Evolutionary conservation across 2,113 vertebrate genomes (phyloP).

Genomic region (Anser brachyrhynchus): DNA sequence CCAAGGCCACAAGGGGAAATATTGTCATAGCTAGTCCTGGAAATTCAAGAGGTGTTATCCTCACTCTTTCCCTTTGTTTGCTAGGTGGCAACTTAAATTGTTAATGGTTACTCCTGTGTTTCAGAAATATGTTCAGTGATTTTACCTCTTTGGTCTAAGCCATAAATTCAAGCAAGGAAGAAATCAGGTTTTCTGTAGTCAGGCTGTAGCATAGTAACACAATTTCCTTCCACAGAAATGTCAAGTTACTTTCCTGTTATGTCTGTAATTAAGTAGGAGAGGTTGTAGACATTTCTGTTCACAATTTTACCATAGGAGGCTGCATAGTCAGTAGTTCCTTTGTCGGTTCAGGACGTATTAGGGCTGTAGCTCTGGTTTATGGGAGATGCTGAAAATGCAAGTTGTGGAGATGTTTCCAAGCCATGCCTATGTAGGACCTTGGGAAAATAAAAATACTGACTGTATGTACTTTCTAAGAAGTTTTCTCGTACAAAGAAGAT

Average conservation of each 20-base stretch:
- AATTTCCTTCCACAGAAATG: neutral
- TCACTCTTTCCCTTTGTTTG: neutral
- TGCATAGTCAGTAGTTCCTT: neutral
- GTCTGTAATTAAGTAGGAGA: neutral
- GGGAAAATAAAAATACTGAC: neutral
- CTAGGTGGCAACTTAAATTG: neutral
- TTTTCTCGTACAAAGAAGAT: neutral
- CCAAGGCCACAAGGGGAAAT: slow-evolving; percentile 7
- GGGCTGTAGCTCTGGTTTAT: neutral
- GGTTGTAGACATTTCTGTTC: neutral
- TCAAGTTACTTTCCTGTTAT: neutral
- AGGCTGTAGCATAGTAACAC: neutral
- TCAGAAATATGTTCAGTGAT: neutral
- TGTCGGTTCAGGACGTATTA: neutral
- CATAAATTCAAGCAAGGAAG: neutral
- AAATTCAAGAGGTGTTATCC: neutral
- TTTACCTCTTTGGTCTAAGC: neutral
- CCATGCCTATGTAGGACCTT: neutral
- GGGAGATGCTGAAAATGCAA: neutral
- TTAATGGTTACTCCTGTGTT: neutral
- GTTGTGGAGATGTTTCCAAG: neutral
- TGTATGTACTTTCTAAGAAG: neutral
- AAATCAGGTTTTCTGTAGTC: neutral
- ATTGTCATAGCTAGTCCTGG: neutral
- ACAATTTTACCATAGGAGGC: neutral